phyloP scores from a whole-genome alignment of 2,888 invertebrate genomes.

The Drosophila mettleri region DNA sequence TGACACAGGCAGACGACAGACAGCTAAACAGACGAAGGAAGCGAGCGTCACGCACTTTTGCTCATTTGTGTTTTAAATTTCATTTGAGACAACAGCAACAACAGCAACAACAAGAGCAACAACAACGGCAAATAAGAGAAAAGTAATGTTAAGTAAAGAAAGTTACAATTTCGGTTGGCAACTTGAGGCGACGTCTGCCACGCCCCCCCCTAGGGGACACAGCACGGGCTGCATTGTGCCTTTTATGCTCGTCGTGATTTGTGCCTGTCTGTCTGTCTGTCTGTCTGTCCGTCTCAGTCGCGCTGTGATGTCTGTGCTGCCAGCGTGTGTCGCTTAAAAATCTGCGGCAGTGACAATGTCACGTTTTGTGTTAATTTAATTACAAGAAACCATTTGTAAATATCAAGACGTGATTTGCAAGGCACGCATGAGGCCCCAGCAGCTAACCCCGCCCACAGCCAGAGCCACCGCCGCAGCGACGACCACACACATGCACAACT shows the following conservation, averaged over 20 bases:
- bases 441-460: constrained; percentile 2
- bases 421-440: constrained; percentile 54
- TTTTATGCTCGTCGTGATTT: constrained; percentile 63
- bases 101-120: constrained; percentile 8
- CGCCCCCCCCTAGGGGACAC: constrained; percentile 52
- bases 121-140: constrained; percentile 31
- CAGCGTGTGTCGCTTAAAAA: constrained; percentile 66
- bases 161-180: constrained; percentile 65
- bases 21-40: constrained; percentile 16
- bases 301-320: neutral
- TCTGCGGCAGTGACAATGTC: constrained; percentile 79
- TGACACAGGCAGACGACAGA: constrained; percentile 48
- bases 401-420: constrained; percentile 79
- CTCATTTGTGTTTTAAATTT: constrained; percentile 79
- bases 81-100: constrained; percentile 59
- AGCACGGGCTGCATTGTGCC: constrained; percentile 41
- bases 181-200: constrained; percentile 48
- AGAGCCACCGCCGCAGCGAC: constrained; percentile 7
- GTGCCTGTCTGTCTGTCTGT: constrained; percentile 22
- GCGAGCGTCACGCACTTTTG: constrained; percentile 71
- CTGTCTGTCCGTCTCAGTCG: neutral
- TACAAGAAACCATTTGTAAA: constrained; percentile 80
- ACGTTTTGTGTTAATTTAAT: constrained; percentile 80
- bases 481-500: constrained; percentile 2
- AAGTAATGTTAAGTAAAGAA: constrained; percentile 62